A percentile compares a stretch with the other conserved stretches of the same genome.
phyloP scores from a whole-genome alignment of 64 coral and sea anemone species.

The Acropora yongei region DNA sequence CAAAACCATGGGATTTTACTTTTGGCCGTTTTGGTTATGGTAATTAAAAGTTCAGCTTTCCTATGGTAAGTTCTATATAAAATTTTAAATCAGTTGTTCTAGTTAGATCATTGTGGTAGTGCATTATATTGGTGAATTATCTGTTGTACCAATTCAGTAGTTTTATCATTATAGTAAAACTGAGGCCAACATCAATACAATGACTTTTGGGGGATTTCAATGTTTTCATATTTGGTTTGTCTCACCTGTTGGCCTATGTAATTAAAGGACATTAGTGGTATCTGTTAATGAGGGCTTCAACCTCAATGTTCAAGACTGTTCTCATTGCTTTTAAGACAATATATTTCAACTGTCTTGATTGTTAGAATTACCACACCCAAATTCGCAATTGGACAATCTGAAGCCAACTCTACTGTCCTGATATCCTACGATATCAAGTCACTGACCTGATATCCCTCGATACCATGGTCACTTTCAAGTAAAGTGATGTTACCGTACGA shows the following conservation, averaged over 20 bases:
- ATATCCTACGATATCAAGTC: too few species aligned
- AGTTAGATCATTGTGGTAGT: not conserved
- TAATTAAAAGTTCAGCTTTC: constrained; percentile 1
- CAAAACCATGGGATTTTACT: not conserved
- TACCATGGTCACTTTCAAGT: too few species aligned
- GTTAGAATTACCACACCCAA: not conserved
- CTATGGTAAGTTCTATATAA: not conserved
- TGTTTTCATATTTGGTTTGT: constrained; percentile 12
- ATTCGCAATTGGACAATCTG: too few species aligned
- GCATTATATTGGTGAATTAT: constrained; percentile 2
- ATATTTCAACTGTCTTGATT: not conserved
- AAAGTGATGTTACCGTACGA: too few species aligned
- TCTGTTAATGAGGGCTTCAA: not conserved
- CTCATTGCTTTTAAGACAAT: not conserved
- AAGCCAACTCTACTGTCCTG: not conserved
- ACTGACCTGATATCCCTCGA: too few species aligned
- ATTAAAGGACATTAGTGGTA: constrained; percentile 3
- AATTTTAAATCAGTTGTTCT: not conserved
- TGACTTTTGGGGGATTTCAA: not conserved
- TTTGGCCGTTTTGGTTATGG: not conserved
- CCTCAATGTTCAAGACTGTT: constrained; percentile 3
- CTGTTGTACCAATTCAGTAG: not conserved
- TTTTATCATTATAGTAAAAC: not conserved
- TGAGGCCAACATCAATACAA: not conserved
- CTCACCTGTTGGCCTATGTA: not conserved